Evolutionary conservation across 1,140 invertebrate genomes (phyloP).

Genomic region (Diploscapter pachys): DNA sequence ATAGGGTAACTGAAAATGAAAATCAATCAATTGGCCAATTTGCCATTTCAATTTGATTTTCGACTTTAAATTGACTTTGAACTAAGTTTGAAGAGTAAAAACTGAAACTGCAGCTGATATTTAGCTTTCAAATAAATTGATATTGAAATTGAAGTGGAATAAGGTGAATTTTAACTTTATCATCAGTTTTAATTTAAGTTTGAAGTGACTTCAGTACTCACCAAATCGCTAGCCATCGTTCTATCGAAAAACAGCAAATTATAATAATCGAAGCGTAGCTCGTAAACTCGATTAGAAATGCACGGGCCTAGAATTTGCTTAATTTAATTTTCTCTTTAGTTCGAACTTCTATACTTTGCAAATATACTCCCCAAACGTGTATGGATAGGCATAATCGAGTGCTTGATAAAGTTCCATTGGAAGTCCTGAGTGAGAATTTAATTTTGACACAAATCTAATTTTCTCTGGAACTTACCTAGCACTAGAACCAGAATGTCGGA

Average conservation of each 20-base stretch:
- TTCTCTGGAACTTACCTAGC: slow-evolving; percentile 57
- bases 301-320: slow-evolving; percentile 23
- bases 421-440: slow-evolving; percentile 37
- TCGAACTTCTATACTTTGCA: slow-evolving; percentile 40
- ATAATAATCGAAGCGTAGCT: slow-evolving; percentile 81
- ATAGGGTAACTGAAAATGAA: slow-evolving; percentile 49
- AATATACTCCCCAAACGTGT: slow-evolving; percentile 47
- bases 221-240: slow-evolving; percentile 68
- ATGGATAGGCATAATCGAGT: slow-evolving; percentile 48
- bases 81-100: too few species aligned
- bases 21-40: too few species aligned
- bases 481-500: slow-evolving; percentile 81
- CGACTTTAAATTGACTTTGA: too few species aligned
- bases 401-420: slow-evolving; percentile 55
- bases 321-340: too few species aligned
- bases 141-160: too few species aligned
- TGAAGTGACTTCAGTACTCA: slow-evolving; percentile 13
- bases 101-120: too few species aligned
- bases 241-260: slow-evolving; percentile 87
- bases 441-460: neutral
- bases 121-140: too few species aligned
- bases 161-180: too few species aligned
- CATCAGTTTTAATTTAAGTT: too few species aligned
- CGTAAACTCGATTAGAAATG: slow-evolving; percentile 57
- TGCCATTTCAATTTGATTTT: too few species aligned